Conservation (phyloP, 2,888 invertebrate genomes). For the Pachliopta kotzebuea region DNA sequence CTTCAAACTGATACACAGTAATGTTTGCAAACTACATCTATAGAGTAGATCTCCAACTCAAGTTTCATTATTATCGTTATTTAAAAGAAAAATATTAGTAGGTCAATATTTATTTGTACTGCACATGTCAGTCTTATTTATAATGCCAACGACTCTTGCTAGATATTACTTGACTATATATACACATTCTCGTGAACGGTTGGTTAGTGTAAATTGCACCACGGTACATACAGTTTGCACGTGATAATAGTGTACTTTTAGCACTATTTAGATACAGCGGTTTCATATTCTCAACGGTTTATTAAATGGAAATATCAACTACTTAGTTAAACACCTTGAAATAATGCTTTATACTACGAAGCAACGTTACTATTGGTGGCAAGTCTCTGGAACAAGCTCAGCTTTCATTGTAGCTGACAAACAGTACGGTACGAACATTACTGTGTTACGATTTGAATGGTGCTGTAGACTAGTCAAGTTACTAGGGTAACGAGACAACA, state of each 20-base stretch:
- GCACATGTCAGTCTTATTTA: background rate
- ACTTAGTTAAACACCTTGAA: background rate
- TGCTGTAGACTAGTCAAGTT: too few species aligned
- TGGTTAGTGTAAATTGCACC: constrained; percentile 8
- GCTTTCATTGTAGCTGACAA: too few species aligned
- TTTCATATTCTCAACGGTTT: background rate
- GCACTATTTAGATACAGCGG: background rate
- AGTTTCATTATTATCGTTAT: too few species aligned
- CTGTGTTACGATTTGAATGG: too few species aligned
- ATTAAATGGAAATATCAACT: background rate
- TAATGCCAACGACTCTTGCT: constrained; percentile 1
- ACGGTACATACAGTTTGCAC: constrained; percentile 5
- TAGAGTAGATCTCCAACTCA: too few species aligned
- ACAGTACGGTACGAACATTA: too few species aligned
- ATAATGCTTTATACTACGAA: background rate
- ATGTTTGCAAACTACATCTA: too few species aligned
- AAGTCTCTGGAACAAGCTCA: too few species aligned
- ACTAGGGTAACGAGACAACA: too few species aligned
- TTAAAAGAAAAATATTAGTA: background rate
- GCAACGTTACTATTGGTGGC: background rate
- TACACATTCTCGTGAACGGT: constrained; percentile 7
- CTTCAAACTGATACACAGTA: too few species aligned
- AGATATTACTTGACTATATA: background rate
- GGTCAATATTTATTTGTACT: background rate
- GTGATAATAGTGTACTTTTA: constrained; percentile 6